phyloP scores from a whole-genome alignment of 1,140 invertebrate species.

The Hypothenemus hampei region DNA sequence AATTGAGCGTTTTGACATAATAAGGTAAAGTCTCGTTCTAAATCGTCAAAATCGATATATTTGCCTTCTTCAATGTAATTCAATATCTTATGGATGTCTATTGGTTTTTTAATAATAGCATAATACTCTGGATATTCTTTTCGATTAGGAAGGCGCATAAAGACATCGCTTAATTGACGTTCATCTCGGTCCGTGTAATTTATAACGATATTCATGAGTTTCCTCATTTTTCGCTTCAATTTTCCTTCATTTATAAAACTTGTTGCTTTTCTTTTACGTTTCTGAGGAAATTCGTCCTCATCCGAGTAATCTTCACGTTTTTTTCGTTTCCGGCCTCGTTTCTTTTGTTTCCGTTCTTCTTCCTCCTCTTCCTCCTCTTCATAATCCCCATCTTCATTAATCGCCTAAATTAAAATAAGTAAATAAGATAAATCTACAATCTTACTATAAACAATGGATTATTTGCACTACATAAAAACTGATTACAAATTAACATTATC shows the following conservation, averaged over 20 bases:
- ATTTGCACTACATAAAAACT: too few species aligned
- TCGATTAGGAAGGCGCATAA: slow-evolving; percentile 89
- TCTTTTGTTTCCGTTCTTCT: slow-evolving; percentile 54
- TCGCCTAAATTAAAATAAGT: slow-evolving; percentile 46
- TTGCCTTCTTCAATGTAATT: slow-evolving; percentile 80
- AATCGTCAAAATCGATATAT: slow-evolving; percentile 81
- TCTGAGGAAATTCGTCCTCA: slow-evolving; percentile 55
- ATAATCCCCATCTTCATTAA: slow-evolving; percentile 65
- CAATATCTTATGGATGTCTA: slow-evolving; percentile 93
- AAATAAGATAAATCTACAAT: not conserved
- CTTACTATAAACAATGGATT: too few species aligned
- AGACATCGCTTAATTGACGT: slow-evolving; percentile 84
- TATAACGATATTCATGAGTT: slow-evolving; percentile 74
- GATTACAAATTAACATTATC: too few species aligned
- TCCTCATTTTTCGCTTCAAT: slow-evolving; percentile 71
- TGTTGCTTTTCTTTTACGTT: slow-evolving; percentile 41
- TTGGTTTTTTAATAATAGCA: slow-evolving; percentile 93
- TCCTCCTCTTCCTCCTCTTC: slow-evolving; percentile 76
- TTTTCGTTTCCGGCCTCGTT: slow-evolving; percentile 53
- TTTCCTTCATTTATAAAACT: slow-evolving; percentile 51
- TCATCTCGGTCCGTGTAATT: slow-evolving; percentile 81
- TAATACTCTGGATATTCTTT: slow-evolving; percentile 95
- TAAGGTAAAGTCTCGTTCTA: slow-evolving; percentile 90
- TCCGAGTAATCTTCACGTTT: slow-evolving; percentile 55
- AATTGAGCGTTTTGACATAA: slow-evolving; percentile 94